Evolutionary conservation across 2,888 invertebrate species (phyloP).

Genomic region (Agrochola lota): DNA sequence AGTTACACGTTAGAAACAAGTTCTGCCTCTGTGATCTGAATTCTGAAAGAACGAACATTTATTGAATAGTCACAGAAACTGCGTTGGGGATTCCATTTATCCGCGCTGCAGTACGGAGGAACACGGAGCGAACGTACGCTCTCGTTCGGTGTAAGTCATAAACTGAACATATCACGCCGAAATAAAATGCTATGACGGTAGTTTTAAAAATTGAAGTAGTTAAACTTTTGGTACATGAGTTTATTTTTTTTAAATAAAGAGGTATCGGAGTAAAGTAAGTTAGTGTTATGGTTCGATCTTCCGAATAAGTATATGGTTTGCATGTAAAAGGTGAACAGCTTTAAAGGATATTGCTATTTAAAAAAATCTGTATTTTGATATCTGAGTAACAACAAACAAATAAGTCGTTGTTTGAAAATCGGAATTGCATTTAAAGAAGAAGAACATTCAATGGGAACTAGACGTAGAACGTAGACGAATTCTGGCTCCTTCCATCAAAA

Average conservation of each 20-base stretch:
- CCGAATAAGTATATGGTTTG: not conserved
- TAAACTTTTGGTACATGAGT: conserved; percentile 28
- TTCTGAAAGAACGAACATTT: conserved; percentile 64
- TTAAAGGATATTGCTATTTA: not conserved
- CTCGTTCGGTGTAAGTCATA: conserved; percentile 43
- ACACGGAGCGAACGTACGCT: conserved; percentile 14
- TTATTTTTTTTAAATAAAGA: conserved; percentile 23
- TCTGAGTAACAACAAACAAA: not conserved
- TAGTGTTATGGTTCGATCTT: conserved; percentile 9
- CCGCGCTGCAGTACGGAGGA: conserved; percentile 24
- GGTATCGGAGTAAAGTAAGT: conserved; percentile 2
- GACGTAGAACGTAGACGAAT: not conserved
- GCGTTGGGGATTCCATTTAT: conserved; percentile 61
- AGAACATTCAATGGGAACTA: not conserved
- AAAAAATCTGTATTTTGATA: not conserved
- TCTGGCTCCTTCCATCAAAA: not conserved
- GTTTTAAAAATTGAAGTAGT: conserved; percentile 49
- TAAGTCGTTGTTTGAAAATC: too few species aligned
- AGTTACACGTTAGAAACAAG: conserved; percentile 32
- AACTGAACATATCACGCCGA: conserved; percentile 35
- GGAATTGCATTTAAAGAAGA: not conserved
- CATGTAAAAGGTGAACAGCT: not conserved
- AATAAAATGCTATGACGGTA: conserved; percentile 46
- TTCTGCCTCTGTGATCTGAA: conserved; percentile 35
- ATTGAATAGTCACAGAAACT: conserved; percentile 69